These are phyloP conservation scores for Vidua macroura DNA, from an alignment of 2,113 vertebrate genomes.

Conservation along the genomic window DNA sequence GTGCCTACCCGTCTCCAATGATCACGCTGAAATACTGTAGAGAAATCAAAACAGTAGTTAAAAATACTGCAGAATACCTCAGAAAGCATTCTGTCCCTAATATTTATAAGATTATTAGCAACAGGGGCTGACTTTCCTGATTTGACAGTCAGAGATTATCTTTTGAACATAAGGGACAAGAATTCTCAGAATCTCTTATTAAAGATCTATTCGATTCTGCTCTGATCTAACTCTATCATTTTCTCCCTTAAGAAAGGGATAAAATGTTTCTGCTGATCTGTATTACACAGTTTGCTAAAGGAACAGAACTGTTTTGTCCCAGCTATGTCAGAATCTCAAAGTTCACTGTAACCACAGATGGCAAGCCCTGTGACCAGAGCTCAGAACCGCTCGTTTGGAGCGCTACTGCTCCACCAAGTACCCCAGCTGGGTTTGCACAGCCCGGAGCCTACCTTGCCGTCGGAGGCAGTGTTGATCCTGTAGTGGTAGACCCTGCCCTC, in stretches of 20 bases:
- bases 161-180: neutral
- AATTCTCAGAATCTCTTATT: neutral
- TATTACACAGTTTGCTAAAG: neutral
- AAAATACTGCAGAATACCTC: neutral
- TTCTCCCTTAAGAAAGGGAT: neutral
- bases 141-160: neutral
- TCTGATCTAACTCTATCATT: neutral
- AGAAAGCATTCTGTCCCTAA: neutral
- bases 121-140: neutral
- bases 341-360: accelerated
- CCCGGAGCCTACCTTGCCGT: constrained; percentile 85
- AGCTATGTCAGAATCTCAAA: neutral
- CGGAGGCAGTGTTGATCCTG: constrained; percentile 96
- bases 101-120: neutral
- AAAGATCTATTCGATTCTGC: neutral
- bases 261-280: neutral
- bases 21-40: constrained; percentile 50
- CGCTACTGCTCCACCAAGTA: neutral
- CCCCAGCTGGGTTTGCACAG: accelerated
- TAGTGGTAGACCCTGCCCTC: constrained; percentile 96
- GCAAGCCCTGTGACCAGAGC: accelerated
- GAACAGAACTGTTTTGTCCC: neutral
- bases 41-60: constrained; percentile 43
- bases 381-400: neutral
- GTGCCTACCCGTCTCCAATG: constrained; percentile 45